Conservation (phyloP, 2,113 vertebrate species). For the Dicaeum eximium region DNA sequence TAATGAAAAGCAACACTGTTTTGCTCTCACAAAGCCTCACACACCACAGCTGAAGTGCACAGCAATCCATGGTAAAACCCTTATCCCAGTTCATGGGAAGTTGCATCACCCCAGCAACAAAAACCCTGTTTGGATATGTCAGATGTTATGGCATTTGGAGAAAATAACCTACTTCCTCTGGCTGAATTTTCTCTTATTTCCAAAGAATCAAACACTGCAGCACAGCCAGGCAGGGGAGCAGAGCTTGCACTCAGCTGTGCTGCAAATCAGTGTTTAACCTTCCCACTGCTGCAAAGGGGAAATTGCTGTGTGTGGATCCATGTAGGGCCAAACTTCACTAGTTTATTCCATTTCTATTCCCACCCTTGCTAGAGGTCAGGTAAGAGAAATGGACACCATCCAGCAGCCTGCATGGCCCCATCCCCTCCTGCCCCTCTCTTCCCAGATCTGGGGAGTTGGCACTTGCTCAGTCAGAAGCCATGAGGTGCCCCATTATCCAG, state of each 20-base stretch:
- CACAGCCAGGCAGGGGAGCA: not conserved
- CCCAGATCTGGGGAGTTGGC: accelerated
- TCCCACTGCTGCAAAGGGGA: not conserved
- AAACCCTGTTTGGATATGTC: not conserved
- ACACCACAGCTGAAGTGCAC: not conserved
- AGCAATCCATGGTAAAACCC: not conserved
- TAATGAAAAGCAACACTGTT: not conserved
- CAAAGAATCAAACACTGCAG: not conserved
- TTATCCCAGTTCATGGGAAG: not conserved
- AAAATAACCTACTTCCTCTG: not conserved
- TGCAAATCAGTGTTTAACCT: not conserved
- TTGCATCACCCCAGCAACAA: not conserved
- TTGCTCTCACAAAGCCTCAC: not conserved
- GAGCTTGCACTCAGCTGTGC: not conserved
- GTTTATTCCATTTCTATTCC: not conserved
- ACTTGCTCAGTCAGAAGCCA: not conserved
- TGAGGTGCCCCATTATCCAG: not conserved
- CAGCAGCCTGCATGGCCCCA: accelerated
- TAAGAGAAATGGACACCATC: not conserved
- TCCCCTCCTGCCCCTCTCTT: not conserved
- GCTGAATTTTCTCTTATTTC: not conserved
- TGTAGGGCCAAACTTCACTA: not conserved
- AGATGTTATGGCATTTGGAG: not conserved
- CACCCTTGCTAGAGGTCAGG: not conserved
- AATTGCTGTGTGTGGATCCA: not conserved